Base-by-base conservation (phyloP, 2,113 vertebrate genomes). In the Megaceryle torquata region DNA sequence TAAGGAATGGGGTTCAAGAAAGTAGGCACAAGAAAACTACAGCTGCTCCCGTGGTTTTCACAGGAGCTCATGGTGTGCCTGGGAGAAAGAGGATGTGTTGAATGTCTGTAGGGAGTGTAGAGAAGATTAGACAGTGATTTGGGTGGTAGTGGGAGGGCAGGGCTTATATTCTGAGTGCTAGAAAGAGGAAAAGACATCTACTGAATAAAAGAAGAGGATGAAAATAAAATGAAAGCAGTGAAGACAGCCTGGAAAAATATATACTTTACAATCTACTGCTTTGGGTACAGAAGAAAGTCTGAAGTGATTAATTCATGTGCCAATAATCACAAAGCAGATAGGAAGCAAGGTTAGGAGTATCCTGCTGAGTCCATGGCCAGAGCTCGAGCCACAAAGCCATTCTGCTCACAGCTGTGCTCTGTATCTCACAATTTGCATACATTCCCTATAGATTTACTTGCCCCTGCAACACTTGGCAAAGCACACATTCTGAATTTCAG, bases 401-500 rank as follows among this genome's bases (percentile, higher is more conserved):
- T 70, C 68, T 79, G 51, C 86, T 94, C 80, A 61, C 90, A 93
- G 88, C 65, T 89, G 82, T 0, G 17, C 43, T 93, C 90, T 86
- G 54, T 28, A 59, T 74, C 89, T 43, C 77, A 81, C 11, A 18
- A 60, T 94, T 93, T 94, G 33, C 91, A 91, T 77, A 71, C 70
- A 46, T 88, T 82, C 69, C 84, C 83, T 51, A 53, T 33, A 79
- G 86, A 71, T 85, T 93, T 81, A 17, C 24, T 91, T 31, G 18
- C 63, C 53, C 46, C 31, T 85, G 56, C 76, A 92, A 82, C 65
- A 46, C 78, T 79, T 93, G 92, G 76, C 86, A 82, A 75, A 84
- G 8, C 72, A 54, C 18, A 20, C 1, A 0, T 56, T 72, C 61
- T 82, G 86, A 95, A 88, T 83, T 70, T 51, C 74, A 82, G 44